phyloP scores from a whole-genome alignment of 2,113 vertebrate genomes.

The Laticauda laticaudata region DNA sequence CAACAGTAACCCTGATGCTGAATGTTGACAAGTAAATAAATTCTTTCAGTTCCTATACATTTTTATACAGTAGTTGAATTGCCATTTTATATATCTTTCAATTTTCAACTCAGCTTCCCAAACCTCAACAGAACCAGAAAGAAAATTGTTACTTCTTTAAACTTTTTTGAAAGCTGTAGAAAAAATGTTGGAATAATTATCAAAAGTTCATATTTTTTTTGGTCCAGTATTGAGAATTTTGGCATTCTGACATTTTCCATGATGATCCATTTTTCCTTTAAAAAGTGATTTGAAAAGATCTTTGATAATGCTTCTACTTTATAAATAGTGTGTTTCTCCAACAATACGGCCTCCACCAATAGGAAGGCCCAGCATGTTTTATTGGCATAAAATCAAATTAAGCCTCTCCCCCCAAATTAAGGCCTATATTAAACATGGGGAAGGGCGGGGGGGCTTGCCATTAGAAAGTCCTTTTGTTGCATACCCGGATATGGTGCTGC shows the following conservation, averaged over 20 bases:
- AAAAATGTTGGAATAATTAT: not conserved
- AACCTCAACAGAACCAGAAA: not conserved
- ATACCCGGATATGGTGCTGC: no score
- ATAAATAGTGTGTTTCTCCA: no score
- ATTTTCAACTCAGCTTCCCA: not conserved
- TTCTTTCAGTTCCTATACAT: not conserved
- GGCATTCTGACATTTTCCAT: not conserved
- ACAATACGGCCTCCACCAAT: no score
- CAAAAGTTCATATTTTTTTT: not conserved
- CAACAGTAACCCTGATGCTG: not conserved
- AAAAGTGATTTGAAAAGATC: not conserved
- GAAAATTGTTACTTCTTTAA: not conserved
- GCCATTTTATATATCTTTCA: not conserved
- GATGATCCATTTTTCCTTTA: not conserved
- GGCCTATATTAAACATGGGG: no score
- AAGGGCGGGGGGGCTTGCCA: no score
- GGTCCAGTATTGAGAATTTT: not conserved
- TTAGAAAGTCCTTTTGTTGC: no score
- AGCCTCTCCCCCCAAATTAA: no score
- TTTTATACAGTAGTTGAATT: not conserved
- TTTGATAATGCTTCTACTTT: not conserved
- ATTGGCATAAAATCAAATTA: no score
- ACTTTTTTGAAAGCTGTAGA: not conserved
- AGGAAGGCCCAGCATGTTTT: no score
- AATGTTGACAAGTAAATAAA: not conserved